phyloP scores from a whole-genome alignment of 2,888 invertebrate genomes.

The Brachycybe producta region DNA sequence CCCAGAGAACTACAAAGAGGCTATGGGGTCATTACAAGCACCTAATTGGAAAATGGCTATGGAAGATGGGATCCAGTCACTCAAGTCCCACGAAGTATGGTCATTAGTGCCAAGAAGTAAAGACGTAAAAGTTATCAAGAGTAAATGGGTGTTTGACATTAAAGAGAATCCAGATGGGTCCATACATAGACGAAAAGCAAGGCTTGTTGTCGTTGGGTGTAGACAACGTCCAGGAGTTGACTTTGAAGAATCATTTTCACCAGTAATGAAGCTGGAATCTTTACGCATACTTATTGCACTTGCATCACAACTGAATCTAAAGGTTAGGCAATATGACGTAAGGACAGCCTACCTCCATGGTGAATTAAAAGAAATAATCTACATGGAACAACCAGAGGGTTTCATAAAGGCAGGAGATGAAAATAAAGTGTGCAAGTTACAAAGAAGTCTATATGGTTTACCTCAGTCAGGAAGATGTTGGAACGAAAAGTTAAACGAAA shows the following conservation, averaged over 20 bases:
- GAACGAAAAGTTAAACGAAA: neutral
- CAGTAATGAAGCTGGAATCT: constrained; percentile 12
- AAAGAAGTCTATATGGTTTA: constrained; percentile 17
- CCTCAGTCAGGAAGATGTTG: too few species aligned
- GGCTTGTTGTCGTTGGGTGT: constrained; percentile 17
- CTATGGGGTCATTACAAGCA: constrained; percentile 11
- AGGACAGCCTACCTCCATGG: constrained; percentile 17
- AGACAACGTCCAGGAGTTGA: constrained; percentile 15
- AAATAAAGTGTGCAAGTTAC: constrained; percentile 17
- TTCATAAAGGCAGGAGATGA: too few species aligned
- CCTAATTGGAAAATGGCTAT: constrained; percentile 17
- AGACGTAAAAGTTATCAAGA: constrained; percentile 15
- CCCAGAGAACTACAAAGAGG: constrained; percentile 7
- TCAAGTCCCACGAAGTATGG: too few species aligned
- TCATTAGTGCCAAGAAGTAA: neutral
- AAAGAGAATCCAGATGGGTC: too few species aligned
- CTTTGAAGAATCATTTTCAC: constrained; percentile 17
- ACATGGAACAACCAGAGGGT: too few species aligned
- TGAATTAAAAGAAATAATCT: too few species aligned
- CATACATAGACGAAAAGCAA: too few species aligned
- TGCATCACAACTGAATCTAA: neutral
- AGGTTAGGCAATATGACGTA: constrained; percentile 15
- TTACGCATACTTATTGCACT: constrained; percentile 14
- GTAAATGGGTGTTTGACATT: constrained; percentile 20
- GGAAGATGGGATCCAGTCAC: constrained; percentile 19